Evolutionary conservation across 1,140 invertebrate genomes (phyloP), one percentile per base, ranked within the genome.

Genomic region (Pectinophora gossypiella): DNA sequence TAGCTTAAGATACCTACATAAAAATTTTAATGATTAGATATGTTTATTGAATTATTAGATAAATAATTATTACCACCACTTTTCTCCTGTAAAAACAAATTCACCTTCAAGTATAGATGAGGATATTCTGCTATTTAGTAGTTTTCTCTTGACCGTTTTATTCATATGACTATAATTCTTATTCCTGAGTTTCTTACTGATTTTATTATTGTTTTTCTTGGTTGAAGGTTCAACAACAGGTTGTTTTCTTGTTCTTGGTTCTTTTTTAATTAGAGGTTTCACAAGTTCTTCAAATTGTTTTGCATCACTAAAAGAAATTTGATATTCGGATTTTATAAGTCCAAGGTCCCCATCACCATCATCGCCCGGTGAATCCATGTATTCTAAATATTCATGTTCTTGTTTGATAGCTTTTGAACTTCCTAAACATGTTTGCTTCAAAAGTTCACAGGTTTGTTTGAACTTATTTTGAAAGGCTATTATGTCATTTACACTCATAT

Each of bases 41-140:
- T n/a, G n/a, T n/a, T n/a, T n/a, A n/a, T n/a, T n/a, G n/a, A n/a
- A n/a, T n/a, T n/a, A n/a, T n/a, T n/a, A n/a, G n/a, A n/a, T n/a
- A n/a, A n/a, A n/a, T n/a, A n/a, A 32, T 12, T 32, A 32, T 82
- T 81, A 85, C 81, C 81, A 76, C 79, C 79, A 83, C 62, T 64
- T 59, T 54, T 72, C 70, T 42, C 76, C 76, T 58, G 59, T 70
- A 75, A 76, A 85, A 13, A 54, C 12, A 68, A 76, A 85, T 54
- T 75, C 68, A 20, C 72, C 74, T 66, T 83, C 79, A 56, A 83
- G 47, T 56, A 85, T 70, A 19, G 77, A 81, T 40, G 2, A 15
- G 13, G 16, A 12, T 40, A 40, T 15, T 71, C 58, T n/a, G n/a
- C 65, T 75, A 55, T 70, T 76, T 21, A 72, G 68, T 66, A 51